Percentiles rank a stretch among this genome's conserved stretches.
phyloP scores from a whole-genome alignment of 2,888 invertebrate species.

The Orchestes rusci region DNA sequence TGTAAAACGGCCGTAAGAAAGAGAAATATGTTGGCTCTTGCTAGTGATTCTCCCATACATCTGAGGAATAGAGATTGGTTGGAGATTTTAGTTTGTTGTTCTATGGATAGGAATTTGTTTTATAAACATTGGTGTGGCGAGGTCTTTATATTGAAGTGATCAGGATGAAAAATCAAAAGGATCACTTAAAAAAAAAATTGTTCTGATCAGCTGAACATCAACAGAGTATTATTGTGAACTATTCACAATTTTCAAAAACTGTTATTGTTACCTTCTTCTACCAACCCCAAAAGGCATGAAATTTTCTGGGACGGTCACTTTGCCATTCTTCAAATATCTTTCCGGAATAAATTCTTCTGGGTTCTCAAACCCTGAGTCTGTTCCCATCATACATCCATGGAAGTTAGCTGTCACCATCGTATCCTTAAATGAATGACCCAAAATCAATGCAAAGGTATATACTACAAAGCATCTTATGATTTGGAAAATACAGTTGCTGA shows the following conservation, averaged over 20 bases:
- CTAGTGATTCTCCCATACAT: conserved; percentile 75
- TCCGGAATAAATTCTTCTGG: conserved; percentile 69
- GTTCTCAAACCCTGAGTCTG: conserved; percentile 56
- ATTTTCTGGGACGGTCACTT: conserved; percentile 54
- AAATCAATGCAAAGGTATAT: conserved; percentile 1
- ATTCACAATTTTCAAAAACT: too few species aligned
- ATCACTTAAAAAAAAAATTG: background rate
- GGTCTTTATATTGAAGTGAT: too few species aligned
- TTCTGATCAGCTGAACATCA: background rate
- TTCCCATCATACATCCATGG: conserved; percentile 63
- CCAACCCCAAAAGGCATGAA: conserved; percentile 59
- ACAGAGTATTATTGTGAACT: too few species aligned
- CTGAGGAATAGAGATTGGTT: conserved; percentile 45
- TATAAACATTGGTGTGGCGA: too few species aligned
- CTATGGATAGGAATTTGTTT: too few species aligned
- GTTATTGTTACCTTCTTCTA: conserved; percentile 22
- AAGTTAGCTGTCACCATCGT: conserved; percentile 75
- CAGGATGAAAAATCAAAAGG: conserved; percentile 10
- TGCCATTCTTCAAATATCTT: conserved; percentile 59
- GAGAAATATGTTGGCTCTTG: conserved; percentile 71
- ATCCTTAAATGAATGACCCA: conserved; percentile 49
- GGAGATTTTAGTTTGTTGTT: too few species aligned
- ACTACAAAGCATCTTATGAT: too few species aligned
- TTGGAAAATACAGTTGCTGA: too few species aligned
- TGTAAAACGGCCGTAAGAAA: conserved; percentile 69